Percentiles rank a stretch among this genome's conserved stretches.
Evolutionary conservation across 2,888 invertebrate species (phyloP).

Genomic region (Deilephila porcellus): DNA sequence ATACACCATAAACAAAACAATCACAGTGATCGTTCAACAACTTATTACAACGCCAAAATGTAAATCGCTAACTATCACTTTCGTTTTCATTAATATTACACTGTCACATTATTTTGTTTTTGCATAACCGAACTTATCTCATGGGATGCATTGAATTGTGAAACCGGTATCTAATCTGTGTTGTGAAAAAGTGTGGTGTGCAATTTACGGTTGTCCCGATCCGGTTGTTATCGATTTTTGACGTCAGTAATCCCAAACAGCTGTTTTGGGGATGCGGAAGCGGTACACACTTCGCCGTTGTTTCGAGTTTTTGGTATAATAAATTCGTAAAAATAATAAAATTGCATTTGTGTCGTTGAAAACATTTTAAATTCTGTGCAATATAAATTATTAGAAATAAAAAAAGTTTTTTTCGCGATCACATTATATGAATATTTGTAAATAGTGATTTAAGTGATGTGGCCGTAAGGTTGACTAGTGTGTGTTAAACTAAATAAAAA

Average conservation of each 20-base stretch:
- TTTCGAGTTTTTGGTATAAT: constrained; percentile 4
- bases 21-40: constrained; percentile 47
- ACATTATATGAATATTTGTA: constrained; percentile 5
- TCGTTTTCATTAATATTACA: constrained; percentile 40
- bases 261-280: constrained; percentile 74
- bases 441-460: constrained; percentile 19
- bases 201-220: constrained; percentile 59
- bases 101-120: constrained; percentile 39
- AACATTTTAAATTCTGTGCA: neutral
- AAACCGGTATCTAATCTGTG: constrained; percentile 61
- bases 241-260: constrained; percentile 71
- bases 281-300: constrained; percentile 26
- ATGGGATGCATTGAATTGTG: constrained; percentile 55
- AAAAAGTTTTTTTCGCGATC: neutral
- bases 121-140: constrained; percentile 16
- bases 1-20: constrained; percentile 61
- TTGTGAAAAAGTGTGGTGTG: constrained; percentile 66
- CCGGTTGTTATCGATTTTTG: constrained; percentile 75
- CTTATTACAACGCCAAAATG: constrained; percentile 40
- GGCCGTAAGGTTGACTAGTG: constrained; percentile 28
- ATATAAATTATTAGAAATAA: neutral
- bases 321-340: neutral
- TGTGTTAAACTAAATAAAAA: constrained; percentile 35
- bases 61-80: constrained; percentile 40
- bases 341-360: neutral